Percentiles rank a stretch among this genome's conserved stretches.
Evolutionary conservation across 2,113 vertebrate species (phyloP).

Genomic region (Anhinga rufa): DNA sequence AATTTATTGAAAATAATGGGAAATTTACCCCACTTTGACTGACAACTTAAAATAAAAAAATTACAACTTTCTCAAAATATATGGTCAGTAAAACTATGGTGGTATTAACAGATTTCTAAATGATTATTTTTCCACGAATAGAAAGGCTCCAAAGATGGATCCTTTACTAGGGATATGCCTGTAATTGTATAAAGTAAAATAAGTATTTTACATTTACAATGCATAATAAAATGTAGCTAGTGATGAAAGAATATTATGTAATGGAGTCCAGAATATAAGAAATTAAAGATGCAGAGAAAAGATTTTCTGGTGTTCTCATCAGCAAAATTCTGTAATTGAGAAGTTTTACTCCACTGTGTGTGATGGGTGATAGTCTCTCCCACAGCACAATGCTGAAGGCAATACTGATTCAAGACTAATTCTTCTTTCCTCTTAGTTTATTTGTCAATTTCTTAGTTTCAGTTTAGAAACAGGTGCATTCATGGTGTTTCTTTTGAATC

Average conservation of each 20-base stretch:
- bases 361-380: background rate
- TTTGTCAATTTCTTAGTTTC: background rate
- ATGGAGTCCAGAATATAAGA: background rate
- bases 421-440: background rate
- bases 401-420: background rate
- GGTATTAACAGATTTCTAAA: background rate
- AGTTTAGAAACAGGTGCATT: background rate
- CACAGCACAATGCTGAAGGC: background rate
- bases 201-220: slow-evolving; percentile 32
- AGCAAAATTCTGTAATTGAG: background rate
- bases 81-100: background rate
- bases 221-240: background rate
- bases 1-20: background rate
- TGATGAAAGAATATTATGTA: background rate
- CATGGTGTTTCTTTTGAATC: background rate
- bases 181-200: background rate
- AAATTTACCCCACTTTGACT: background rate
- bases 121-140: background rate
- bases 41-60: background rate
- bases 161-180: background rate
- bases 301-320: background rate
- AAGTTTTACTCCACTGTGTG: background rate
- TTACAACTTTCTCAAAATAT: slow-evolving; percentile 5
- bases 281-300: background rate
- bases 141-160: background rate